Base-by-base conservation (phyloP, 1,140 invertebrate genomes). In the Aphelenchoides avenae region DNA sequence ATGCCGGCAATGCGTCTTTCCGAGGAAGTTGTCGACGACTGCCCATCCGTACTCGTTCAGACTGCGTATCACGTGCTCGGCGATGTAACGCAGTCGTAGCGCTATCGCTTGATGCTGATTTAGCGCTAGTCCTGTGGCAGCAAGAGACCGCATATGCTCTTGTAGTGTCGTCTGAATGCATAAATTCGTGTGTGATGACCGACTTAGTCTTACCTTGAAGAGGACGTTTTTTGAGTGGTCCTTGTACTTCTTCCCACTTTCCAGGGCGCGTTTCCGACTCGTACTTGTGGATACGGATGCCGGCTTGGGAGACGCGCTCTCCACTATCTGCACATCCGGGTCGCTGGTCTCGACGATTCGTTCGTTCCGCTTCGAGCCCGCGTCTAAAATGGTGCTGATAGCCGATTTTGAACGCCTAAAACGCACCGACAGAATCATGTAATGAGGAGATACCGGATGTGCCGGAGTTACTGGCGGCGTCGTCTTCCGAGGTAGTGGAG, bases 21-120 rank as follows among this genome's bases (percentile, higher is more conserved):
- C 63, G 13, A 66, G 33, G 64, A 66, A 69, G 31, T 70, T 65
- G 36, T 66, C 63, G 7, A 71, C 60, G 9, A 70, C 49, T 15
- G 63, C 63, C 63, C 63, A 66, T 18, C 63, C 63, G 36, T 69
- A 66, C 37, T 70, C 57, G 34, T 66, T 66, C 22, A 66, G 43
- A 29, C 27, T 27, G 5, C 60, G 57, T 15, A 69, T 68, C 13
- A 66, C 65, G 44, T 70, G 66, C 40, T 66, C 57, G 20, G 65
- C 64, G 20, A 66, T 40, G 37, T 62, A 62, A 39, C 39, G 50
- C 41, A 61, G 42, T 33, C 58, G 22, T 11, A 61, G 34, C 9
- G 60, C 60, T 40, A 62, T 66, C 7, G 60, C 60, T 40, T 62
- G 61, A 37, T 62, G 60, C 39, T 62, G 61, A 57, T 62, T 62